phyloP scores from a whole-genome alignment of 2,113 vertebrate species.

The Aptenodytes forsteri region DNA sequence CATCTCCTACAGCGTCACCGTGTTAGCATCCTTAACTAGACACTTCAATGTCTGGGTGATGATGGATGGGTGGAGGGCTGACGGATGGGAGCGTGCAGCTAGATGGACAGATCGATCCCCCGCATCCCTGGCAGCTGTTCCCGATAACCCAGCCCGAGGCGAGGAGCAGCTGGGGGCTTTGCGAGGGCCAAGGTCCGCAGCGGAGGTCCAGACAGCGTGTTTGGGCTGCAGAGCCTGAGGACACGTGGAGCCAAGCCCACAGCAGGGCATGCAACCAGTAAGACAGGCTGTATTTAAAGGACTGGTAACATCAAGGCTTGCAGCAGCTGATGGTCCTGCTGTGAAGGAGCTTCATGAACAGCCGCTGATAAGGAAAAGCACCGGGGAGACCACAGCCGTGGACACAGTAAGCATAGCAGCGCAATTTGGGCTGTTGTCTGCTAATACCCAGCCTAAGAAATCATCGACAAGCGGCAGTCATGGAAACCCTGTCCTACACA shows the following conservation, averaged over 20 bases:
- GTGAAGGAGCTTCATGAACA: neutral
- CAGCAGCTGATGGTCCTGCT: neutral
- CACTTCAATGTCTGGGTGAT: neutral
- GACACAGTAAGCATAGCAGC: neutral
- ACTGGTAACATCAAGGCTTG: neutral
- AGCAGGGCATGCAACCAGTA: neutral
- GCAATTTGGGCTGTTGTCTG: neutral
- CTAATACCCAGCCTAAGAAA: neutral
- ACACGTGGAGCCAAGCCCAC: neutral
- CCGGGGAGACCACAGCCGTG: accelerated
- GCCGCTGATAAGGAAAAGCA: neutral
- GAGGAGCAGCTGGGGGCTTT: neutral
- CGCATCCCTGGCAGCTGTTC: neutral
- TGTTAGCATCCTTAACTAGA: neutral
- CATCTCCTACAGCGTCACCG: neutral
- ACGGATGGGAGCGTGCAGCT: neutral
- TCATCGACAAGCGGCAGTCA: neutral
- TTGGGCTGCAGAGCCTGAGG: neutral
- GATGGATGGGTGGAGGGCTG: neutral
- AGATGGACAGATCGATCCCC: neutral
- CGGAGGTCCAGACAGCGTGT: accelerated
- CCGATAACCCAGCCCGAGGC: neutral
- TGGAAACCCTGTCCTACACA: neutral
- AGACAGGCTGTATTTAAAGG: neutral
- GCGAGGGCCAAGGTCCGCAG: neutral